Conservation (phyloP, 2,888 invertebrate genomes). For the Pteria penguin region DNA sequence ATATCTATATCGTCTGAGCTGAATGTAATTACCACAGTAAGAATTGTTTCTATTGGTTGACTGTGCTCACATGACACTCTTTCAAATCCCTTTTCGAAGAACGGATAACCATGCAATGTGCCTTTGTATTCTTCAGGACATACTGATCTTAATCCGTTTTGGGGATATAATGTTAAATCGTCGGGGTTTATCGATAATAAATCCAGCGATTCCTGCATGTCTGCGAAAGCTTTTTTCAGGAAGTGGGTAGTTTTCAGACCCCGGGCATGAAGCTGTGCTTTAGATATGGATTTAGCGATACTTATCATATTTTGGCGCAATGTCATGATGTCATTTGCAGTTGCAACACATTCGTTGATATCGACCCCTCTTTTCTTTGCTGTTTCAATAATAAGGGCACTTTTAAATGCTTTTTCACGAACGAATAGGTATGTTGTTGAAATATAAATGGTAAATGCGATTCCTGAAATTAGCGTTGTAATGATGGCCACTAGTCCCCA, state of each 20-base stretch:
- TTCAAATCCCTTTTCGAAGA: constrained; percentile 59
- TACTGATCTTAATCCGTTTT: constrained; percentile 31
- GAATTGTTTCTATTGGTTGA: constrained; percentile 25
- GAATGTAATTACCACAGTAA: constrained; percentile 40
- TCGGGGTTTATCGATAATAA: constrained; percentile 21
- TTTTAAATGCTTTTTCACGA: no score
- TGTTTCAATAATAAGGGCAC: no score
- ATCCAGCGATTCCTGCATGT: constrained; percentile 23
- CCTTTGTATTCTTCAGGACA: constrained; percentile 58
- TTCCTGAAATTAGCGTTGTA: no score
- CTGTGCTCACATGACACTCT: constrained; percentile 35
- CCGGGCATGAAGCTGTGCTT: constrained; percentile 46
- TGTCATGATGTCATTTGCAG: neutral
- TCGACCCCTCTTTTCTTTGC: neutral
- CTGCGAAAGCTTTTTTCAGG: constrained; percentile 29
- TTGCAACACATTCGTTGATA: neutral
- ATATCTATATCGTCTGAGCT: neutral
- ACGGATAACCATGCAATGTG: constrained; percentile 53
- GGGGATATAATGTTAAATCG: constrained; percentile 3
- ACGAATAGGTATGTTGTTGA: no score
- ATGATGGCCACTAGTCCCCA: no score
- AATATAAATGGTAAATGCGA: no score
- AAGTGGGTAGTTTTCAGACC: constrained; percentile 47
- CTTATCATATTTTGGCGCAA: constrained; percentile 26
- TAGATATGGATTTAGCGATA: constrained; percentile 32